A percentile compares a stretch with the other conserved stretches of the same genome.
Evolutionary conservation across 2,888 invertebrate species (phyloP).

Genomic region (Cataglyphis albicans): DNA sequence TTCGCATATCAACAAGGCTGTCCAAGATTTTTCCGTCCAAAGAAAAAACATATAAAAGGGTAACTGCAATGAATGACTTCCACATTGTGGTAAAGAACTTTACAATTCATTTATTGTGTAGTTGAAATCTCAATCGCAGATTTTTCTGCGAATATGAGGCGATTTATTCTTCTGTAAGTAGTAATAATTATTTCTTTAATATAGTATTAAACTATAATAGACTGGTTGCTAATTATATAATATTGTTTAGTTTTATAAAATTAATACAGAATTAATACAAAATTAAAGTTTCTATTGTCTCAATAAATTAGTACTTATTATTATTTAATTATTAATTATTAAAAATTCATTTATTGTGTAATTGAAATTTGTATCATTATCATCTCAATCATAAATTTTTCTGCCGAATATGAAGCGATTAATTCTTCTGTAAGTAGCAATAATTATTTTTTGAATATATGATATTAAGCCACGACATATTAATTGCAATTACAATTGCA

Average conservation of each 20-base stretch:
- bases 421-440: conserved; percentile 25
- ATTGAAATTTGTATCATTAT: not conserved
- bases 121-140: not conserved
- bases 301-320: too few species aligned
- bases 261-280: too few species aligned
- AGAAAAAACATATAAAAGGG: conserved; percentile 26
- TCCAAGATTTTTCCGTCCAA: not conserved
- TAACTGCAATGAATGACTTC: not conserved
- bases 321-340: too few species aligned
- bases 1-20: not conserved
- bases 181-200: not conserved
- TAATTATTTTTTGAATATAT: not conserved
- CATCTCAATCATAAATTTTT: not conserved
- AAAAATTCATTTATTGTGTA: not conserved
- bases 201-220: not conserved
- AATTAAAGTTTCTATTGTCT: not conserved
- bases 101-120: not conserved
- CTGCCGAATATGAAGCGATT: not conserved
- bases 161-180: conserved; percentile 28
- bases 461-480: not conserved
- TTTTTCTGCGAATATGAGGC: not conserved
- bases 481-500: too few species aligned
- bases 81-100: not conserved
- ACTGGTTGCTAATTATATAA: not conserved
- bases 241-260: not conserved